A percentile compares a stretch with the other conserved stretches of the same genome.
Evolutionary conservation across 92 coral and sea anemone genomes (phyloP).

Genomic region (Phenganax subtilis): DNA sequence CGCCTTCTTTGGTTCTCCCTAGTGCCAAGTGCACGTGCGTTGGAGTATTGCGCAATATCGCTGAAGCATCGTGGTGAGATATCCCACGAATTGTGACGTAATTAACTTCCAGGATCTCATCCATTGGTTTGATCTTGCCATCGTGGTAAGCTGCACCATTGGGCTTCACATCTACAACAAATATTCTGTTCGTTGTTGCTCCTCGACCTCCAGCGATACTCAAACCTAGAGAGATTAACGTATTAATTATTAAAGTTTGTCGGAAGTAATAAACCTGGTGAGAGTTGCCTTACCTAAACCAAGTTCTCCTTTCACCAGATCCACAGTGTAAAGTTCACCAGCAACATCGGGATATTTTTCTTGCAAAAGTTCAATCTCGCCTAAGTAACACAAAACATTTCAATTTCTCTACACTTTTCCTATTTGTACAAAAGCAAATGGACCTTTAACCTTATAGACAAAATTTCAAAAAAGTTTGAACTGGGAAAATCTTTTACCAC

Average conservation of each 20-base stretch:
- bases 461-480: too few relatives aligned
- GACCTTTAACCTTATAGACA: too few relatives aligned
- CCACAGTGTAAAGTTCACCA: slow-evolving; percentile 74
- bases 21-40: slow-evolving; percentile 75
- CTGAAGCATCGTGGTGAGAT: slow-evolving; percentile 95
- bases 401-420: too few relatives aligned
- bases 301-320: slow-evolving; percentile 70
- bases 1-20: slow-evolving; percentile 57
- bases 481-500: too few relatives aligned
- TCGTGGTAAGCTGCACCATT: slow-evolving; percentile 91
- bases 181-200: slow-evolving; percentile 88
- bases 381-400: background rate
- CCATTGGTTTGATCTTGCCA: slow-evolving; percentile 87
- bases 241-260: too few relatives aligned
- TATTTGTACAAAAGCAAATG: too few relatives aligned
- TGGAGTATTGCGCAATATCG: slow-evolving; percentile 84
- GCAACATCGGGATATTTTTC: slow-evolving; percentile 89
- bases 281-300: slow-evolving; percentile 62
- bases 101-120: slow-evolving; percentile 94
- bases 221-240: slow-evolving; percentile 50
- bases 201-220: slow-evolving; percentile 99
- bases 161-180: slow-evolving; percentile 91
- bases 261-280: background rate
- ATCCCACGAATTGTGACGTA: slow-evolving; percentile 82
- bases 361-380: slow-evolving; percentile 53